Evolutionary conservation across 2,797 vertebrate genomes (phyloP).

Genomic region (Sebastes oblongus): DNA sequence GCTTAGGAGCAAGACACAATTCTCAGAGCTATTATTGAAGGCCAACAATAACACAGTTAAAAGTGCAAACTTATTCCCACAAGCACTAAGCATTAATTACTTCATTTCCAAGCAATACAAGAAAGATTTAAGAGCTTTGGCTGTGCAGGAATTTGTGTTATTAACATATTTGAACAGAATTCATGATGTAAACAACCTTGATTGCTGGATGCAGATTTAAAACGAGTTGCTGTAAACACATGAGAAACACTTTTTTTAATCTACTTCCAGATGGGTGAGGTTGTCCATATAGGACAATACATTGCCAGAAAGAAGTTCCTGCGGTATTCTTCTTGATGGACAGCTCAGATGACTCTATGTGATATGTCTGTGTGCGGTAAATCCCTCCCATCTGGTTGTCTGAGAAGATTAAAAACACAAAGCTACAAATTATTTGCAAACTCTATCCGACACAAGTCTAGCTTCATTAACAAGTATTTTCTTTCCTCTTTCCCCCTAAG

Average conservation of each 20-base stretch:
- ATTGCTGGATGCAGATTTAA: not conserved
- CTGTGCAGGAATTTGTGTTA: not conserved
- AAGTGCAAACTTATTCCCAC: not conserved
- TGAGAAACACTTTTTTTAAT: not conserved
- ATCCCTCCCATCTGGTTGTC: constrained; percentile 37
- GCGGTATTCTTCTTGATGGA: constrained; percentile 16
- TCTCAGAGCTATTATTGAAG: not conserved
- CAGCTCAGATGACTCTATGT: constrained; percentile 3
- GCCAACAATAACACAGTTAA: not conserved
- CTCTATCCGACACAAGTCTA: constrained; percentile 10
- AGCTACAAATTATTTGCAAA: constrained; percentile 25
- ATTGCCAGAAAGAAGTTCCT: not conserved
- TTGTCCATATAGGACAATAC: not conserved
- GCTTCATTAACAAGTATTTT: constrained; percentile 29
- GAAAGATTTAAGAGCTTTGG: not conserved
- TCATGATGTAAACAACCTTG: not conserved
- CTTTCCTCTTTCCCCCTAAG: constrained; percentile 13
- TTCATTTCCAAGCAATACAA: constrained; percentile 1
- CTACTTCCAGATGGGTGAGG: not conserved
- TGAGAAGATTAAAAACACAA: constrained; percentile 35
- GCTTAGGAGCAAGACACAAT: not conserved
- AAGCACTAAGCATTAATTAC: not conserved
- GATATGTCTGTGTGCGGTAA: constrained; percentile 3
- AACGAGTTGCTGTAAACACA: not conserved
- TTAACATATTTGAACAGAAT: not conserved